Evolutionary conservation across 2,113 vertebrate genomes (phyloP), one percentile per base, ranked within the genome.

Genomic region (Syrmaticus mikado): DNA sequence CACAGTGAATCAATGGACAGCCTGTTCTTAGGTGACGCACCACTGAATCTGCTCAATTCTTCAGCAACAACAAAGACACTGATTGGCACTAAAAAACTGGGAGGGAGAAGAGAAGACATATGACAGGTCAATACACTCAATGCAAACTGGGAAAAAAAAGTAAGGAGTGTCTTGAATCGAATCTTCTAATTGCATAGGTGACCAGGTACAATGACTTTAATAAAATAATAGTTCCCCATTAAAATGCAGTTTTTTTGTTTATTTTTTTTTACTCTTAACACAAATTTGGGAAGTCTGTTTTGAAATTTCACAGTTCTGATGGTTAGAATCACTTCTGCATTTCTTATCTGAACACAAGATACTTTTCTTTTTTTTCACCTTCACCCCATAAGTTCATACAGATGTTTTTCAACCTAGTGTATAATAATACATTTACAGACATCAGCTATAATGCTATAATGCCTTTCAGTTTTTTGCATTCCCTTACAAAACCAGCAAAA

Each of bases 41-140:
- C 90, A 90, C 57, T 94, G 95, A 92, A 78, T 71, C 78, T 71
- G 89, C 72, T 74, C 1, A 0, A 43, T 81, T 72, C 82, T 92
- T 94, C 87, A 85, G 36, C 61, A 77, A 16, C 52, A 83, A 75
- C 91, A 80, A 78, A 86, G 87, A 94, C 58, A 79, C 87, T 90
- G 89, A 95, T 38, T 94, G 90, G 90, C 90, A 92, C 73, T 92
- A 82, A 90, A 93, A 58, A n/a, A 58, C 16, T 32, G 38, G 65
- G 82, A 88, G 82, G 61, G 22, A 93, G 60, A 94, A 90, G 22
- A 93, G 60, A 94, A 90, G 72, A 74, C 85, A 85, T 82, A 91
- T 87, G 85, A 90, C 85, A 94, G 95, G 82, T 91, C 89, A 96
- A 30, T 0, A 1, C 87, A 90, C 92, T 93, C 89, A 93, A 2